Evolutionary conservation across 1,140 invertebrate genomes (phyloP), one percentile per base, ranked within the genome.

Genomic region (Fopius arisanus): DNA sequence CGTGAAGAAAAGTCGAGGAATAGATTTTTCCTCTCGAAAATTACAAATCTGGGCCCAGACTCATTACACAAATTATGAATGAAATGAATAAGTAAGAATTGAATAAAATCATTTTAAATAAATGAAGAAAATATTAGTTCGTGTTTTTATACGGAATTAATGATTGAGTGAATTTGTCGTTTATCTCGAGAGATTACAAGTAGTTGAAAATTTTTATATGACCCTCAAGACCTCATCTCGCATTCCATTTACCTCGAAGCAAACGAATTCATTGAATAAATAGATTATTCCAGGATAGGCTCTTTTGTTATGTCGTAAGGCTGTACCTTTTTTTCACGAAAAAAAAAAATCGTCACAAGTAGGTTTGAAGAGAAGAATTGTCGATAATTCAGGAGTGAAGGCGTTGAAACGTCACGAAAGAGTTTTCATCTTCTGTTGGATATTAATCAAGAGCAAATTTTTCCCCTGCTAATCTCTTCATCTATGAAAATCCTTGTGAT

Each of bases 271-370:
- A 10, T 59, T 7, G 19, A 16, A 6, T 3, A 26, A 10, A 9
- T 6, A 41, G n/a, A 33, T 19, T 54, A 33, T 33, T 67, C 33
- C 23, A 41, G 23, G 78, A 80, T 78, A 78, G 83, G 81, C 82
- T 80, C 83, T 83, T 84, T 84, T 83, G 83, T 77, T 80, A 69
- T 73, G 79, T 77, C 74, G 74, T 78, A 77, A 80, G 81, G 81
- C 80, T 75, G 63, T 41, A 62, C 43, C 37, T 51, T 66, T 67
- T 67, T 70, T 54, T 59, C 54, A 59, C 54, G 43, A 48, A 16
- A 48, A 54, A 16, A 48, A 54, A 59, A 59, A 51, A 51, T 59
- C 54, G 23, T 59, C 54, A 66, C 71, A 66, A 67, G 71, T 73
- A 73, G 19, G 67, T 73, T 73, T 54, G 31, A 65, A 71, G 41